Evolutionary conservation across 2,113 vertebrate species (phyloP).

Genomic region (Glaucomys volans): DNA sequence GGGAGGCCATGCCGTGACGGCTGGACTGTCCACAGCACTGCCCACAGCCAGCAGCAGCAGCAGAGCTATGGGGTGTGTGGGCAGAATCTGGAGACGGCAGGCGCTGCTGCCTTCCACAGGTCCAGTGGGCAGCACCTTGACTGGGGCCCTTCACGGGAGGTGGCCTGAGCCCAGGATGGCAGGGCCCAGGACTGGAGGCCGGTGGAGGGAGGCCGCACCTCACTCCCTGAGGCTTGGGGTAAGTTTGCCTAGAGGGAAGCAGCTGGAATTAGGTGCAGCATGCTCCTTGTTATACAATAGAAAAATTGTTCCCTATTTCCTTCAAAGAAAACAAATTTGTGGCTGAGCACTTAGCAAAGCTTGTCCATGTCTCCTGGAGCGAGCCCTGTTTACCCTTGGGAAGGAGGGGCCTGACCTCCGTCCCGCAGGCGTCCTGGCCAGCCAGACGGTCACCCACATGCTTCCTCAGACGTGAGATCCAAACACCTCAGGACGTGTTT

Average conservation of each 20-base stretch:
- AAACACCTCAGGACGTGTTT: constrained; percentile 65
- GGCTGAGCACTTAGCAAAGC: constrained; percentile 79
- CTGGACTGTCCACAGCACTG: no score
- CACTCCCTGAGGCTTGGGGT: rapidly evolving
- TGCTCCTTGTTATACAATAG: not conserved
- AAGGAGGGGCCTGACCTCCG: constrained; percentile 62
- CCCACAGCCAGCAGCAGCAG: no score
- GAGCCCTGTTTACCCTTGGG: constrained; percentile 70
- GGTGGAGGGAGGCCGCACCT: not conserved
- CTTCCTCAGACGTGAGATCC: constrained; percentile 69
- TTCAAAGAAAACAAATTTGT: constrained; percentile 72
- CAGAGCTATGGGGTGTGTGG: no score
- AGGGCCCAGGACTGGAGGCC: rapidly evolving
- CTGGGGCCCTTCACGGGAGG: not conserved
- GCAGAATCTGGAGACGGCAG: no score
- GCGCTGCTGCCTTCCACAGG: no score
- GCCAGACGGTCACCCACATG: constrained; percentile 74
- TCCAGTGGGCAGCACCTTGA: no score
- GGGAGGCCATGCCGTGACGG: no score
- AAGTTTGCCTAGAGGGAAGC: not conserved
- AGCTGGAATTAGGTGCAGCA: not conserved
- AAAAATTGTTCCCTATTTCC: not conserved
- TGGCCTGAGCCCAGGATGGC: not conserved
- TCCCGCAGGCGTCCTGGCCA: constrained; percentile 48
- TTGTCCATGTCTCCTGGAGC: constrained; percentile 44